phyloP scores from a whole-genome alignment of 2,113 vertebrate species.

The Myiagra hebetior region DNA sequence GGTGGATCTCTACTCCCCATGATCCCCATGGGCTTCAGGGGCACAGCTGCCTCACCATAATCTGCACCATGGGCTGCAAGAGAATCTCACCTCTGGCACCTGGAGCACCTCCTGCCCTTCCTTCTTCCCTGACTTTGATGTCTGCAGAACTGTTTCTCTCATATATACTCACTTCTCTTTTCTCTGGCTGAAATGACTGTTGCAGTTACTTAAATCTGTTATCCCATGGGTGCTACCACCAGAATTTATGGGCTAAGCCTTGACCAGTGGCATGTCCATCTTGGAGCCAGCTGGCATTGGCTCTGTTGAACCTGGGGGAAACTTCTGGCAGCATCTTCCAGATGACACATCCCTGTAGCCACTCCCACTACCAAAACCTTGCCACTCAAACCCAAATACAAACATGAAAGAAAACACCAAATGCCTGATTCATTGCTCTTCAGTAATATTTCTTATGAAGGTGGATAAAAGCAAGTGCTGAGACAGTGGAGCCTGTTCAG shows the following conservation, averaged over 20 bases:
- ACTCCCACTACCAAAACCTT: background rate
- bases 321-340: background rate
- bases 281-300: background rate
- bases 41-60: background rate
- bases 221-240: fast-evolving
- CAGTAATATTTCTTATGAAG: background rate
- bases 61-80: background rate
- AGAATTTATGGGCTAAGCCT: background rate
- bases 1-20: background rate
- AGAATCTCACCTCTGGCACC: background rate
- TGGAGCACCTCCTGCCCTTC: background rate
- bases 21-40: background rate
- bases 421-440: background rate
- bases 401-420: background rate
- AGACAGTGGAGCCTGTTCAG: background rate
- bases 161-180: background rate
- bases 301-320: background rate
- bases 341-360: background rate
- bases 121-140: background rate
- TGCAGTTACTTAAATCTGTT: background rate
- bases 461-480: background rate
- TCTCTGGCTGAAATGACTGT: background rate
- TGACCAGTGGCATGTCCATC: background rate
- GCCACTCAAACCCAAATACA: background rate
- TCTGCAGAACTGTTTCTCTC: background rate